Evolutionary conservation across 2,888 invertebrate species (phyloP).

Genomic region (Drosophila austrosaltans): DNA sequence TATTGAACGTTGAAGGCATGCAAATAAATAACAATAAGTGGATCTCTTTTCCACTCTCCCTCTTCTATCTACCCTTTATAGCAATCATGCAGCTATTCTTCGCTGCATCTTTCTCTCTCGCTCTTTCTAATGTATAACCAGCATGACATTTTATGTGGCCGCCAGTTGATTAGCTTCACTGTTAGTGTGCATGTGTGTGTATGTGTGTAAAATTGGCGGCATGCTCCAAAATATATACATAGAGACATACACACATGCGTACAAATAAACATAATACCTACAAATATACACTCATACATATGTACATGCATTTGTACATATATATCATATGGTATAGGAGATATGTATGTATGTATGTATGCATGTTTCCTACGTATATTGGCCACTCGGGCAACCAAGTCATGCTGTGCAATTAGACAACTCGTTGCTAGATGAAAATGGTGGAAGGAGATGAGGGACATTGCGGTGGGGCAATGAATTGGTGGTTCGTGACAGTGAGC

Average conservation of each 20-base stretch:
- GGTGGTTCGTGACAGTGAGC: slow-evolving; percentile 10
- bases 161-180: slow-evolving; percentile 58
- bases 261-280: no score
- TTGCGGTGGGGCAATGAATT: background rate
- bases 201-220: slow-evolving; percentile 11
- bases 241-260: background rate
- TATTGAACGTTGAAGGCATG: slow-evolving; percentile 55
- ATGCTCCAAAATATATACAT: slow-evolving; percentile 8
- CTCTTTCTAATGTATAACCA: background rate
- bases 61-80: background rate
- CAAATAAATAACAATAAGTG: slow-evolving; percentile 38
- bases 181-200: background rate
- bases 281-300: background rate
- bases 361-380: background rate
- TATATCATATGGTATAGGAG: background rate
- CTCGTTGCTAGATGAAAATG: background rate
- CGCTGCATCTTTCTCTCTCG: background rate
- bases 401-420: slow-evolving; percentile 57
- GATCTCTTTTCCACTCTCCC: background rate
- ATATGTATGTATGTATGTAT: background rate
- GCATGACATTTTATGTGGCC: slow-evolving; percentile 48
- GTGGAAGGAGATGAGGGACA: background rate
- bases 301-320: background rate
- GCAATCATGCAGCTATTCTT: no score
- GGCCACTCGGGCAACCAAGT: slow-evolving; percentile 32